Evolutionary conservation across 2,797 vertebrate species (phyloP).

Genomic region (Pangasius sanitwongsei): DNA sequence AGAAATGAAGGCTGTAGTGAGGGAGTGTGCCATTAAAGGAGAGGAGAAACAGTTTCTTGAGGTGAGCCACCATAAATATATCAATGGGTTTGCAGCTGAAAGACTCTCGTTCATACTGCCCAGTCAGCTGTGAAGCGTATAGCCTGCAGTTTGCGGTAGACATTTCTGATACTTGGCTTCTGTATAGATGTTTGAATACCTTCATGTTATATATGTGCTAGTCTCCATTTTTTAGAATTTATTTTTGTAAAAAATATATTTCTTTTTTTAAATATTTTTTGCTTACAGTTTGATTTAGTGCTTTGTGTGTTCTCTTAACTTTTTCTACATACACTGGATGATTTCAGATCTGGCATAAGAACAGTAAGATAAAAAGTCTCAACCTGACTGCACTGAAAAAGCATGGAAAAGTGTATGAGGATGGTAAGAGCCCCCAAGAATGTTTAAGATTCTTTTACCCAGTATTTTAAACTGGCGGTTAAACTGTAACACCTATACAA

Average conservation of each 20-base stretch:
- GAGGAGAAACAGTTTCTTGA: slow-evolving; percentile 94
- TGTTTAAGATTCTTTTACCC: background rate
- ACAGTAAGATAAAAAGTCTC: slow-evolving; percentile 91
- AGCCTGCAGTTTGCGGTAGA: background rate
- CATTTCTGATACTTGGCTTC: background rate
- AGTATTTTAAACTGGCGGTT: background rate
- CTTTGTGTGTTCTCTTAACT: background rate
- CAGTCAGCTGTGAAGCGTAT: background rate
- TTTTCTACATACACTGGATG: background rate
- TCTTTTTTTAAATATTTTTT: background rate
- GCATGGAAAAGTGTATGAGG: slow-evolving; percentile 90
- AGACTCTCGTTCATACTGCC: background rate
- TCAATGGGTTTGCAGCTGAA: background rate
- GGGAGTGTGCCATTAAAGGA: slow-evolving; percentile 81
- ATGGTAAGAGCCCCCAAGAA: slow-evolving; percentile 77
- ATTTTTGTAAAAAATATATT: background rate
- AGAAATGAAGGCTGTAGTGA: slow-evolving; percentile 88
- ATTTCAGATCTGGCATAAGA: slow-evolving; percentile 91
- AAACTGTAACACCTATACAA: background rate
- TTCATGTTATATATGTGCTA: background rate
- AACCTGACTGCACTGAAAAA: slow-evolving; percentile 88
- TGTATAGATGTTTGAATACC: background rate
- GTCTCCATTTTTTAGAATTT: background rate
- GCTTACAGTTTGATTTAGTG: background rate
- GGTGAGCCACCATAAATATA: slow-evolving; percentile 69